These are phyloP conservation scores for Drosophila ambigua DNA, from an alignment of 1,140 invertebrate species.

Conservation along the genomic window DNA sequence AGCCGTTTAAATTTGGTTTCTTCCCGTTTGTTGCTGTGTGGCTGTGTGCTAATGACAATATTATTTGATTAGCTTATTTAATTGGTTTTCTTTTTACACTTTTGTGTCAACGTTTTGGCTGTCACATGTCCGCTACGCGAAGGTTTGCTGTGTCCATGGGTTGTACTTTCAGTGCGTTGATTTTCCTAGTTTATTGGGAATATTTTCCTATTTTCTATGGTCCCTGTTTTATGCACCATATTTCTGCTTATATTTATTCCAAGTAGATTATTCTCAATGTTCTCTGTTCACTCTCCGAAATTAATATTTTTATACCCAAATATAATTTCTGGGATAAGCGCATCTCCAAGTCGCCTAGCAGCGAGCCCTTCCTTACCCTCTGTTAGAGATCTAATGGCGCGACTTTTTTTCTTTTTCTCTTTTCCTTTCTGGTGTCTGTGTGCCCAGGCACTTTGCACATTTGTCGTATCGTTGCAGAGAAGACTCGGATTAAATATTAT, in stretches of 20 bases:
- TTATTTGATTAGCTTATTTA: slow-evolving; percentile 76
- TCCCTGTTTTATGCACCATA: too few species aligned
- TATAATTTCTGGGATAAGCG: too few species aligned
- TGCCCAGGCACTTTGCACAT: slow-evolving; percentile 55
- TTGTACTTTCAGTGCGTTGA: too few species aligned
- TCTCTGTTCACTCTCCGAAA: neutral
- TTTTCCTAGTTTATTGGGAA: too few species aligned
- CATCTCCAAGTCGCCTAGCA: neutral
- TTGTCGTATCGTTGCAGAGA: slow-evolving; percentile 62
- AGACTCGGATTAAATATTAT: slow-evolving; percentile 74
- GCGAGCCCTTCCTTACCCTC: too few species aligned
- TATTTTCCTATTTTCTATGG: neutral
- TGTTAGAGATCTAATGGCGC: neutral
- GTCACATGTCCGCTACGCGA: neutral
- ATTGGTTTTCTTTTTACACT: slow-evolving; percentile 71
- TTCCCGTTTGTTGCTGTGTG: slow-evolving; percentile 14
- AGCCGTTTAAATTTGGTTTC: slow-evolving; percentile 69
- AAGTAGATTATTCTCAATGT: neutral
- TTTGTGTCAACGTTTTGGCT: slow-evolving; percentile 57
- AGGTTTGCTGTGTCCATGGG: neutral
- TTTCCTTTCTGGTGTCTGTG: slow-evolving; percentile 15
- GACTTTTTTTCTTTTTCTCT: neutral
- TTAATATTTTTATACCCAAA: too few species aligned
- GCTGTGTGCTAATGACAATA: slow-evolving; percentile 71
- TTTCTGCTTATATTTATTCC: too few species aligned